phyloP scores from a whole-genome alignment of 2,888 invertebrate genomes.

The Drosophila imparisetae region DNA sequence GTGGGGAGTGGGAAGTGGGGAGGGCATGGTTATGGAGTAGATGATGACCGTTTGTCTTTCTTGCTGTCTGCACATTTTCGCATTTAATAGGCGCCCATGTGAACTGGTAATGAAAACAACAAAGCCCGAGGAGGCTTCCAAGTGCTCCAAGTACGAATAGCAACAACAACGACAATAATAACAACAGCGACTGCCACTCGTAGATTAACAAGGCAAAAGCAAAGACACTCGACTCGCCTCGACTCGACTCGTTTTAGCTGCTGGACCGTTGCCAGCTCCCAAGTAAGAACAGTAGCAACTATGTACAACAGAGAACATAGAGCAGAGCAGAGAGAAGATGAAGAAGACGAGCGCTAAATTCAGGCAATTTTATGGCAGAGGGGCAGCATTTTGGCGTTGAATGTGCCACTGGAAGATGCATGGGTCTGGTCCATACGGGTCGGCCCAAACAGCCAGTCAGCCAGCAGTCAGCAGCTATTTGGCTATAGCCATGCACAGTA shows the following conservation, averaged over 20 bases:
- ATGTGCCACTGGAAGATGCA: slow-evolving; percentile 75
- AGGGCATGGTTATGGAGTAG: not conserved
- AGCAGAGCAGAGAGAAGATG: not conserved
- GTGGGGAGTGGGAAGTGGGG: not conserved
- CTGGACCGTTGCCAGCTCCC: slow-evolving; percentile 70
- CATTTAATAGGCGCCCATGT: slow-evolving; percentile 77
- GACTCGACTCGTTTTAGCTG: slow-evolving; percentile 22
- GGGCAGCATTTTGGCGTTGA: slow-evolving; percentile 69
- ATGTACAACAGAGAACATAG: not conserved
- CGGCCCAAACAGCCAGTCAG: slow-evolving; percentile 30
- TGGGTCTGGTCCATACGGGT: slow-evolving; percentile 59
- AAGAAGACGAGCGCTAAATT: slow-evolving; percentile 70
- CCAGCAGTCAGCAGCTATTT: slow-evolving; percentile 2
- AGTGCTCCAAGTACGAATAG: slow-evolving; percentile 37
- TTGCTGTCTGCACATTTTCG: slow-evolving; percentile 77
- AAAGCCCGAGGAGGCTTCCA: slow-evolving; percentile 66
- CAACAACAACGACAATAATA: slow-evolving; percentile 34
- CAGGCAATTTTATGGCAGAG: slow-evolving; percentile 78
- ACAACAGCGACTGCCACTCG: slow-evolving; percentile 57
- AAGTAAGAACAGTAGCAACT: slow-evolving; percentile 38
- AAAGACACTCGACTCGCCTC: slow-evolving; percentile 61
- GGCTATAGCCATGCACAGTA: slow-evolving; percentile 5
- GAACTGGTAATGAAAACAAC: slow-evolving; percentile 76
- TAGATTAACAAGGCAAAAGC: slow-evolving; percentile 75
- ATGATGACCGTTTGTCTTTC: slow-evolving; percentile 66